A percentile compares a stretch with the other conserved stretches of the same genome.
These are phyloP conservation scores for Napeogenes sylphis DNA, from an alignment of 2,888 invertebrate species.

Conservation along the genomic window DNA sequence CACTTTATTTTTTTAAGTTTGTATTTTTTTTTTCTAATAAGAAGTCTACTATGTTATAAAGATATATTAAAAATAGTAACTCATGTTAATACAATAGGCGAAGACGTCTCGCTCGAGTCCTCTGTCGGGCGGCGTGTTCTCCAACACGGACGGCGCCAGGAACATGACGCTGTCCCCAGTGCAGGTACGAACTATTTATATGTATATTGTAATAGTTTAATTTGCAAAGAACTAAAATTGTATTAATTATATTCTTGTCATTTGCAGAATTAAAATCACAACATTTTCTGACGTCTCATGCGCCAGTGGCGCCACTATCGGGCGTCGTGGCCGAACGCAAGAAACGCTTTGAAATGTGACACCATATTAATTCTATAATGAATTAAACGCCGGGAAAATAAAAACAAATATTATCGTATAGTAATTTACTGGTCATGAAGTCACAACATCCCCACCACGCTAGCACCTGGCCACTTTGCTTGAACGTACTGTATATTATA, in stretches of 20 bases:
- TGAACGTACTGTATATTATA: slow-evolving; percentile 17
- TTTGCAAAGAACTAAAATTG: neutral
- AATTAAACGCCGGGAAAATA: slow-evolving; percentile 7
- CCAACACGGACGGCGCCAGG: slow-evolving; percentile 78
- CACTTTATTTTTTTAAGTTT: too few species aligned
- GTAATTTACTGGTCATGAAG: slow-evolving; percentile 14
- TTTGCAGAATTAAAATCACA: slow-evolving; percentile 62
- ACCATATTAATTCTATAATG: slow-evolving; percentile 1
- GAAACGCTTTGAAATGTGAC: slow-evolving; percentile 78
- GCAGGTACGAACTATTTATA: slow-evolving; percentile 68
- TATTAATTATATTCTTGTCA: slow-evolving; percentile 4
- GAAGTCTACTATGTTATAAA: too few species aligned
- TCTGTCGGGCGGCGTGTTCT: slow-evolving; percentile 62
- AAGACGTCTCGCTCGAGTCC: slow-evolving; percentile 59
- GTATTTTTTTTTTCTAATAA: too few species aligned
- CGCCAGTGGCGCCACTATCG: slow-evolving; percentile 75
- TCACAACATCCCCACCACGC: slow-evolving; percentile 60
- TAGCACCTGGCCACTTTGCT: slow-evolving; percentile 67
- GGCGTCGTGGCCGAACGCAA: slow-evolving; percentile 86
- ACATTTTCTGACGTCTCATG: slow-evolving; percentile 60
- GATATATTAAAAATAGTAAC: neutral
- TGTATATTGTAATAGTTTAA: neutral
- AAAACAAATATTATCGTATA: slow-evolving; percentile 10
- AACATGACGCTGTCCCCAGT: slow-evolving; percentile 83
- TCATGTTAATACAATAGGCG: slow-evolving; percentile 39